Base-by-base conservation (phyloP, 2,113 vertebrate species). In the Rattus rattus region DNA sequence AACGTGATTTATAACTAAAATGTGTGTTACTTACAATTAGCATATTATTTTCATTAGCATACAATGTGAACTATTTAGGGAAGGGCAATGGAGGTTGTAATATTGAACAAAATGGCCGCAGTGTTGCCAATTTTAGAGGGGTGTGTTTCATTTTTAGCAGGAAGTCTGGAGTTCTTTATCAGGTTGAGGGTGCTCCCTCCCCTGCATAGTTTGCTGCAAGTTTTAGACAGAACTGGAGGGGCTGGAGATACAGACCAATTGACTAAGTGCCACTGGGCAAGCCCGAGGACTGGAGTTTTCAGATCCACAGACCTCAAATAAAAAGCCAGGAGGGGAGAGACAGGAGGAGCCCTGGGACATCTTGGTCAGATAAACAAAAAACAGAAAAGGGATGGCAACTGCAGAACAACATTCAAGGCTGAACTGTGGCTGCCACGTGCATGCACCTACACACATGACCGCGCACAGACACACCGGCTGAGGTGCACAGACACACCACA, bases 141-240 rank as follows among this genome's bases (percentile, higher is more conserved):
- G n/a, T 56, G 33, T 14, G 1, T 86, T 79, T 43, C 49, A 19
- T 61, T 81, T 86, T 86, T 47, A 49, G 47, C 9, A 20, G 30
- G 22, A 65, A 80, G 52, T 36, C 77, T 43, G 33, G 43, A 67
- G 8, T 8, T 11, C 20, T 90, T 86, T 59, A 73, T 73, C 33
- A 20, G 4, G 14, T 85, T 86, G 47, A 69, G 33, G 39, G 16
- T 19, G 7, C 52, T 56, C 39, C 56, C 47, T 85, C 85, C 19
- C 56, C 30, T 72, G 72, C 65, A 67, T 67, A 39, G 47, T 54
- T 89, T 89, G 67, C 75, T 63, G 49, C 43, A 54, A 26, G 20
- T 75, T 91, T 95, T 83, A 43, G 69, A 77, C 28, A 93, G 76
- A 86, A 83, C 47, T 47, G 22, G 36, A n/a, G 76, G 47, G 75